A percentile compares a stretch with the other conserved stretches of the same genome.
These are phyloP conservation scores for Muntiacus muntjak DNA, from an alignment of 2,113 vertebrate species.

Conservation along the genomic window DNA sequence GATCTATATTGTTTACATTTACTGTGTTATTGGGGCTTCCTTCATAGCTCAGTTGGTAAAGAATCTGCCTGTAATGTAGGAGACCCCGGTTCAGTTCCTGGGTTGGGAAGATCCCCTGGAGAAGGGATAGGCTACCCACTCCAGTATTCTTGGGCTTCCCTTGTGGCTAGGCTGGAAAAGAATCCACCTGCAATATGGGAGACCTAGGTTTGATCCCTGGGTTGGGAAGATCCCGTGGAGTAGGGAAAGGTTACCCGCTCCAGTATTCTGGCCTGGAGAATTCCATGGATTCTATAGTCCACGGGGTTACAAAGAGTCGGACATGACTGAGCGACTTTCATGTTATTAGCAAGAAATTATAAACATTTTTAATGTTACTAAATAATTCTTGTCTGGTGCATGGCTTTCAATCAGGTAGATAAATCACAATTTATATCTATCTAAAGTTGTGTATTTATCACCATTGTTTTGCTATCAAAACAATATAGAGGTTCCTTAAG, in stretches of 20 bases:
- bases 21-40: not conserved
- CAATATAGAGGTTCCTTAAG: not conserved
- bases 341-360: not conserved
- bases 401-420: not conserved
- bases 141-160: not conserved
- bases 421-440: not conserved
- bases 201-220: fast-evolving
- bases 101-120: not conserved
- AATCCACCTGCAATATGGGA: not conserved
- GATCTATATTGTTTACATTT: not conserved
- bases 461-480: not conserved
- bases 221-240: not conserved
- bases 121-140: not conserved
- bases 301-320: not conserved
- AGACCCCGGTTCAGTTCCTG: not conserved
- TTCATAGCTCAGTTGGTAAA: not conserved
- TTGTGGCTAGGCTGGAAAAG: not conserved
- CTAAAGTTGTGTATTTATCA: not conserved
- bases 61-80: not conserved
- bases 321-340: not conserved
- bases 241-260: not conserved
- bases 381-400: not conserved
- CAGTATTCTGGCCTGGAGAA: not conserved
- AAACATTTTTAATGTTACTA: not conserved
- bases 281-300: not conserved